phyloP scores from a whole-genome alignment of 2,797 vertebrate species.

The Tenualosa thibaudeaui region DNA sequence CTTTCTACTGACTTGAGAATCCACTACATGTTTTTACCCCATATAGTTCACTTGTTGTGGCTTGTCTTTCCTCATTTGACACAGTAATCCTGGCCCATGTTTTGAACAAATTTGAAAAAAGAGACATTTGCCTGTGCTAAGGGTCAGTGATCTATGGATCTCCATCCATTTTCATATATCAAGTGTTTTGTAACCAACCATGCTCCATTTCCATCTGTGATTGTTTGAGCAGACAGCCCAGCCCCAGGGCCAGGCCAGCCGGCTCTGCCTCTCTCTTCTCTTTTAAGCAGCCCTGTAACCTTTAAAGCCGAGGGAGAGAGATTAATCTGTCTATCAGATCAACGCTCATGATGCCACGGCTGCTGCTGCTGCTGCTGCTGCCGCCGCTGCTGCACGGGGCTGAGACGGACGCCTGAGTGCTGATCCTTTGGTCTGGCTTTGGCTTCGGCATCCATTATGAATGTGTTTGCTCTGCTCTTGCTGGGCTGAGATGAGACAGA shows the following conservation, averaged over 20 bases:
- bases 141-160: background rate
- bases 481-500: background rate
- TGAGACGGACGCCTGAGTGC: background rate
- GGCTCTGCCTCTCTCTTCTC: background rate
- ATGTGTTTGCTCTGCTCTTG: background rate
- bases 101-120: background rate
- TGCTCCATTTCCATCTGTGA: background rate
- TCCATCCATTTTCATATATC: background rate
- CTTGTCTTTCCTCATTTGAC: background rate
- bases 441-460: background rate
- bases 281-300: background rate
- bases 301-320: background rate
- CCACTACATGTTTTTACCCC: background rate
- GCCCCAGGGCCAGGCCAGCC: background rate
- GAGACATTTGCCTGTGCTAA: background rate
- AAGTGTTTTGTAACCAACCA: background rate
- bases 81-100: background rate
- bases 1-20: background rate
- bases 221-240: background rate
- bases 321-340: background rate
- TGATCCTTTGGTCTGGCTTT: background rate
- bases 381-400: background rate
- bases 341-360: background rate
- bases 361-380: background rate
- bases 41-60: background rate